Base-by-base conservation (phyloP, 1,140 invertebrate genomes). In the Drosophila pandora region DNA sequence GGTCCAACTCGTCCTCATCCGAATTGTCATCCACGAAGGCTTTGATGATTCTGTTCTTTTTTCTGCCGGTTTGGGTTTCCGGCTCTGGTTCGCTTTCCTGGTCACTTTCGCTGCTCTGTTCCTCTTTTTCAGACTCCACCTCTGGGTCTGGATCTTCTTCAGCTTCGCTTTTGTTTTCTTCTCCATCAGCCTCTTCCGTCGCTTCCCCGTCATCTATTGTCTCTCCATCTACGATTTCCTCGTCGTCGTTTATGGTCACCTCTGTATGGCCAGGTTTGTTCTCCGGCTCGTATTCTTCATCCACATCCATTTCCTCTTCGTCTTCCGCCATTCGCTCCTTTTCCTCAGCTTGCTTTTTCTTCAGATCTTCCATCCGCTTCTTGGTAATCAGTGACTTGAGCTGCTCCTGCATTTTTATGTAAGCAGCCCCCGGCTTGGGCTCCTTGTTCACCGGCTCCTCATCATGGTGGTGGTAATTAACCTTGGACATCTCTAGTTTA, bases 391-490 rank as follows among this genome's bases (percentile, higher is more conserved):
- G 91, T 4, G 92, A 78, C 62, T 94, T 93, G 0, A 96, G 90
- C 52, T 93, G 92, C 59, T 94, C 92, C 71, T 93, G 93, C 30
- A 95, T 90, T 58, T 93, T 92, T 9, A 91, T 76, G 21, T 94
- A 91, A 55, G 93, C 93, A 8, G 92, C 93, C 0, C 95, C 94
- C 7, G 95, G 94, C 73, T 93, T 94, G 25, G 92, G 85, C 23
- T 91, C 49, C 89, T 88, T 76, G 91, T 84, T 23, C 58, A 78
- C 56, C 67, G 90, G 12, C 65, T 92, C 92, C 17, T 82, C 65
- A 63, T 90, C 72, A 32, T 83, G 37, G 60, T 55, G 12, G 70
- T 76, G 34, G 89, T 78, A 71, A 17, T 87, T 91, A 0, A 92
- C 90, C 83, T 80, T 91, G 41, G 91, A 92, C 65, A 92, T 48